Evolutionary conservation across 2,113 vertebrate genomes (phyloP).

Genomic region (Chloropsis cyanopogon): DNA sequence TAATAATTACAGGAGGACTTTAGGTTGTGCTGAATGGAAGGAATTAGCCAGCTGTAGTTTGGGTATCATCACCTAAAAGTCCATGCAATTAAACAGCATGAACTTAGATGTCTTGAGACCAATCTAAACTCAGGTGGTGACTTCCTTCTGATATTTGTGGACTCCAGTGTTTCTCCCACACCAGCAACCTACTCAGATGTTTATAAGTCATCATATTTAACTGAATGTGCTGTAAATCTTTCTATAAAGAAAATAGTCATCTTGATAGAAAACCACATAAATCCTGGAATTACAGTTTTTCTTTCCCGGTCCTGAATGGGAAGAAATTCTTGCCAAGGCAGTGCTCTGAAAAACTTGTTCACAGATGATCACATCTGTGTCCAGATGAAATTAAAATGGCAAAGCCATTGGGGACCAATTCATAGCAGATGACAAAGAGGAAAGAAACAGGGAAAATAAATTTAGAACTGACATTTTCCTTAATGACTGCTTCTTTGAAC

Average conservation of each 20-base stretch:
- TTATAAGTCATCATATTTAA: not conserved
- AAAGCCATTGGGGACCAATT: not conserved
- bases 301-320: not conserved
- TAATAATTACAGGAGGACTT: not conserved
- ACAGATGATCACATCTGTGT: not conserved
- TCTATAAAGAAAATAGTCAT: not conserved
- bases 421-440: not conserved
- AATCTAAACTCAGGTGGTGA: not conserved
- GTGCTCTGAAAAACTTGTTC: not conserved
- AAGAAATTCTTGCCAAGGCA: not conserved
- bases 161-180: not conserved
- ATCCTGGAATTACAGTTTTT: not conserved
- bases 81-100: not conserved
- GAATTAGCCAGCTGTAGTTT: not conserved
- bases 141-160: not conserved
- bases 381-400: not conserved
- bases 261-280: not conserved
- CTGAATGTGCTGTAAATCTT: not conserved
- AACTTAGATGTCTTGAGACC: not conserved
- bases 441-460: not conserved
- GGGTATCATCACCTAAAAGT: not conserved
- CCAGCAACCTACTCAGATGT: not conserved
- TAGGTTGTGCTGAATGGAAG: not conserved
- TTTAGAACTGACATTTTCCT: constrained; percentile 39
- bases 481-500: constrained; percentile 27